A percentile compares a stretch with the other conserved stretches of the same genome.
These are phyloP conservation scores for Rhinolophus sinicus DNA, from an alignment of 2,113 vertebrate species.

Conservation along the genomic window DNA sequence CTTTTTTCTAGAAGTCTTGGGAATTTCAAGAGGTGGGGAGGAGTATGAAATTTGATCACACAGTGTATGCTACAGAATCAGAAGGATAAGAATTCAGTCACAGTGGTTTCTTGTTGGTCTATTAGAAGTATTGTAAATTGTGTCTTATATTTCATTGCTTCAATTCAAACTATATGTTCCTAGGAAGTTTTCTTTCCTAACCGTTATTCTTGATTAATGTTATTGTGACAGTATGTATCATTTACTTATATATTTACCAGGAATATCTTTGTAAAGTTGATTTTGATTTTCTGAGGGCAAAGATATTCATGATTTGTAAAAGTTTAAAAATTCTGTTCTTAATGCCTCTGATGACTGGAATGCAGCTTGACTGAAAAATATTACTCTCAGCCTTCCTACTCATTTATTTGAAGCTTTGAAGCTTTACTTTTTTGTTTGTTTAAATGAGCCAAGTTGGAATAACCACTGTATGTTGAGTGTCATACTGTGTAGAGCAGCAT, in stretches of 20 bases:
- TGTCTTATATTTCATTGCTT: background rate
- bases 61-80: background rate
- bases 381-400: background rate
- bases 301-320: background rate
- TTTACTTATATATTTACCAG: background rate
- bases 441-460: conserved; percentile 6
- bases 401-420: background rate
- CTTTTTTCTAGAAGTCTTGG: background rate
- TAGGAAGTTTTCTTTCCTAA: background rate
- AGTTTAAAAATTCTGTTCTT: conserved; percentile 24
- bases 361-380: background rate
- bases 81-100: background rate
- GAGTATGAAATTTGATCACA: background rate
- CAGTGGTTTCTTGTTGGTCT: background rate
- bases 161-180: background rate
- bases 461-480: background rate
- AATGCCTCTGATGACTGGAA: background rate
- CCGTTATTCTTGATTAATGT: background rate
- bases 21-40: background rate
- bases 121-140: background rate
- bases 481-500: background rate
- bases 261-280: conserved; percentile 12
- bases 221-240: background rate
- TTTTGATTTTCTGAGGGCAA: conserved; percentile 26
- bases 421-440: background rate